These are phyloP conservation scores for Phymatocera aterrima DNA, from an alignment of 2,888 invertebrate genomes.

Conservation along the genomic window DNA sequence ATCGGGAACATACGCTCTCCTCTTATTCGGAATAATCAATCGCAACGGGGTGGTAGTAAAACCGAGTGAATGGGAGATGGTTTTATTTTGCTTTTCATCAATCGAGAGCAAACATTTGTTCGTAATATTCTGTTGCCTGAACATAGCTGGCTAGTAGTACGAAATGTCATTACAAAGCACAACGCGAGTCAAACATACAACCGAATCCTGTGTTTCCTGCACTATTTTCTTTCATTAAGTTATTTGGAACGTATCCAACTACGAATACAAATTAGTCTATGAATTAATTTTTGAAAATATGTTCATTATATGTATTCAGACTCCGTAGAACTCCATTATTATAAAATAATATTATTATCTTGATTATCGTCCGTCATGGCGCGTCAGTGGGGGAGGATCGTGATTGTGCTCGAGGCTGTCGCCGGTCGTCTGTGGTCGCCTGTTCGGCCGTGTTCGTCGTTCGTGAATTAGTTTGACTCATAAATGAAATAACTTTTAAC, in stretches of 20 bases:
- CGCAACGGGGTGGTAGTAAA: not conserved
- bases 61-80: not conserved
- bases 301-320: not conserved
- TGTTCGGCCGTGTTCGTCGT: conserved; percentile 19
- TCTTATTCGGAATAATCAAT: too few species aligned
- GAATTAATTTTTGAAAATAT: not conserved
- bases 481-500: conserved; percentile 28
- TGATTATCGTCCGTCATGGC: not conserved
- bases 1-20: too few species aligned
- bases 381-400: conserved; percentile 14
- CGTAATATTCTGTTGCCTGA: conserved; percentile 1
- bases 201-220: not conserved
- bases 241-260: not conserved
- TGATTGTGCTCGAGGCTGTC: conserved; percentile 16
- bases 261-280: not conserved
- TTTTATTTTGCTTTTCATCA: not conserved
- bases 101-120: not conserved
- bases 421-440: conserved; percentile 30
- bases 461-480: not conserved
- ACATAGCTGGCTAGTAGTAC: not conserved
- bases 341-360: not conserved
- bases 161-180: conserved; percentile 3
- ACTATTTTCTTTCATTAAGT: not conserved
- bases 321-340: not conserved
- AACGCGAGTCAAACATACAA: not conserved